These are phyloP conservation scores for Alaudala cheleensis DNA, from an alignment of 2,113 vertebrate genomes.

Conservation along the genomic window DNA sequence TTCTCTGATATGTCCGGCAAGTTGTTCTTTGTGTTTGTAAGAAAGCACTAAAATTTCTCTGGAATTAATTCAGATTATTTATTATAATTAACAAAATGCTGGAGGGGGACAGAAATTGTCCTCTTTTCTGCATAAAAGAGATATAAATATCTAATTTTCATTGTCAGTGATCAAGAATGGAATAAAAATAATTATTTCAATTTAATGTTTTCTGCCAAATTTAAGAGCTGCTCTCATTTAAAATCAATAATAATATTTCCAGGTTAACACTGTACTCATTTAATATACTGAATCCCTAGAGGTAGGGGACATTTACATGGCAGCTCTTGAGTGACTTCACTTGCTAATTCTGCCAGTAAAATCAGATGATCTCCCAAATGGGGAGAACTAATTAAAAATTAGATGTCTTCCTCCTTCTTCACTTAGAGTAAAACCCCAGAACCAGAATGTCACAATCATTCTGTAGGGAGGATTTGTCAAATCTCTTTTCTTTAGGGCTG, in stretches of 20 bases:
- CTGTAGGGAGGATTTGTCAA: constrained; percentile 19
- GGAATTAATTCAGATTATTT: background rate
- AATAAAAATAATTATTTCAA: constrained; percentile 11
- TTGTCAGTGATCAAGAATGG: background rate
- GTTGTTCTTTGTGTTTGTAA: background rate
- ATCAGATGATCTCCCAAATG: constrained; percentile 59
- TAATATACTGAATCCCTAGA: background rate
- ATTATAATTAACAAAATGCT: background rate
- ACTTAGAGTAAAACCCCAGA: constrained; percentile 39
- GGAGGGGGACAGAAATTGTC: background rate
- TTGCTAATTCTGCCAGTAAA: constrained; percentile 49
- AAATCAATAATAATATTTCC: constrained; percentile 49
- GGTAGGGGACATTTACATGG: constrained; percentile 46
- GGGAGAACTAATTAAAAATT: constrained; percentile 62
- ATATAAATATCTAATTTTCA: background rate
- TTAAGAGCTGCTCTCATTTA: constrained; percentile 16
- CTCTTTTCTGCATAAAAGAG: background rate
- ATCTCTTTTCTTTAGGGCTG: background rate
- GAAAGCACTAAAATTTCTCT: background rate
- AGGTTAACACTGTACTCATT: constrained; percentile 44
- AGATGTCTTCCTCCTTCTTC: constrained; percentile 40
- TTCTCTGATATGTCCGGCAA: background rate
- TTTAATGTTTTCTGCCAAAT: background rate
- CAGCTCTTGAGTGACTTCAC: constrained; percentile 42
- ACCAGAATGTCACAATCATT: constrained; percentile 2